Base-by-base conservation (phyloP, 1,140 invertebrate genomes). In the Cydia fagiglandana region DNA sequence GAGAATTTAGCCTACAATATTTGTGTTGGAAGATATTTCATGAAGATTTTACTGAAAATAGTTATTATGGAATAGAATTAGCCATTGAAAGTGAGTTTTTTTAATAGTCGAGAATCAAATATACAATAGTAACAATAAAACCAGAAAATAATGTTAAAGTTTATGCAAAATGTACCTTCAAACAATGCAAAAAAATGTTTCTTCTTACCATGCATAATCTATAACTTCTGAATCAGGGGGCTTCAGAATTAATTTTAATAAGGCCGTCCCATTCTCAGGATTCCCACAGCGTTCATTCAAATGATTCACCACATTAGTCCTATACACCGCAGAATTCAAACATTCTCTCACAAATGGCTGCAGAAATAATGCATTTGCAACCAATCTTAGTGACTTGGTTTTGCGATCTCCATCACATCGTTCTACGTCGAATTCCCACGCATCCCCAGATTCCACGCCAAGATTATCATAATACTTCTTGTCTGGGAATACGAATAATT, bases 161-260 rank as follows among this genome's bases (percentile, higher is more conserved):
- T 47, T 12, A 47, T 45, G 10, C 45, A 15, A 15, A 15, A 47
- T 13, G 12, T 47, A 13, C 45, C 13, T 45, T 10, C 41, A 45
- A 50, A 47, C 45, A 47, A 4, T 47, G 45, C 10, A 53, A 53
- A 53, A 53, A 53, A 68, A n/a, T 68, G 68, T 56, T 68, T 74
- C 88, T 93, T 93, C 89, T 93, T 93, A 95, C 95, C 95, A 96
- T 76, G 93, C 94, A 83, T 95, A 95, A 91, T 96, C 96, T 77
- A 96, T 90, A 53, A 95, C 94, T 83, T 96, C 94, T 75, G 87
- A 93, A 38, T 90, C 93, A 9, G 95, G 94, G 34, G 92, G 91
- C 77, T 91, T 82, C 38, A 95, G 80, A 47, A 86, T 88, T 75
- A 92, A 79, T 78, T 90, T 91, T 34, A 88, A 85, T 78, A 85